Conservation (phyloP, 1,140 invertebrate species). For the Zaprionus camerounensis region DNA sequence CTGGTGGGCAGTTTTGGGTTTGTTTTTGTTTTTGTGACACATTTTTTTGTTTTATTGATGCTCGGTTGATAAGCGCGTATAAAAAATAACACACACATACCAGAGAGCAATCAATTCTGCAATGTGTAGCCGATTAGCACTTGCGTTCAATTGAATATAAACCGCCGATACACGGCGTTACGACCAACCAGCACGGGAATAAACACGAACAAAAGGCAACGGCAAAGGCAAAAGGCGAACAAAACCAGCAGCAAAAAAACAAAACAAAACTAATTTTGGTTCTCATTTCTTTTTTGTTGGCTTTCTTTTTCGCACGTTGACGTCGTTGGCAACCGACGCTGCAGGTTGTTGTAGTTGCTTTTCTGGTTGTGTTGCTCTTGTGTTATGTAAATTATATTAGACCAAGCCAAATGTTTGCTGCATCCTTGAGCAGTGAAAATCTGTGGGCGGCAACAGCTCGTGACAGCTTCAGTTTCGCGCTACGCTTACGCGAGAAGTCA, state of each 20-base stretch:
- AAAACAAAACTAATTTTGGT: conserved; percentile 40
- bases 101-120: conserved; percentile 33
- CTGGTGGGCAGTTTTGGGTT: conserved; percentile 38
- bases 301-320: conserved; percentile 24
- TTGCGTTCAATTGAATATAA: conserved; percentile 37
- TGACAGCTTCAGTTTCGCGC: background rate
- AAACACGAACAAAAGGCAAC: background rate
- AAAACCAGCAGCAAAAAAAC: conserved; percentile 8
- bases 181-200: conserved; percentile 10
- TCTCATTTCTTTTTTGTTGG: conserved; percentile 11
- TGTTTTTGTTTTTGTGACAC: conserved; percentile 44
- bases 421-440: conserved; percentile 29
- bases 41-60: conserved; percentile 51
- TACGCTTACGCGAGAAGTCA: conserved; percentile 1
- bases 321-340: conserved; percentile 45
- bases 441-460: conserved; percentile 1
- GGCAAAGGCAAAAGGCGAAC: conserved; percentile 24
- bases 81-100: conserved; percentile 22
- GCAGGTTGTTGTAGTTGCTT: conserved; percentile 19
- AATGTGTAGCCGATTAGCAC: conserved; percentile 27
- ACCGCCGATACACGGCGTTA: conserved; percentile 30
- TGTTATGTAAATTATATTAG: conserved; percentile 45
- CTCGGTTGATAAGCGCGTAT: conserved; percentile 46
- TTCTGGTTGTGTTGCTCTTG: conserved; percentile 10
- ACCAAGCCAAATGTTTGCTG: conserved; percentile 17